phyloP scores from a whole-genome alignment of 2,797 vertebrate species.

The Hozukius guyotensis region DNA sequence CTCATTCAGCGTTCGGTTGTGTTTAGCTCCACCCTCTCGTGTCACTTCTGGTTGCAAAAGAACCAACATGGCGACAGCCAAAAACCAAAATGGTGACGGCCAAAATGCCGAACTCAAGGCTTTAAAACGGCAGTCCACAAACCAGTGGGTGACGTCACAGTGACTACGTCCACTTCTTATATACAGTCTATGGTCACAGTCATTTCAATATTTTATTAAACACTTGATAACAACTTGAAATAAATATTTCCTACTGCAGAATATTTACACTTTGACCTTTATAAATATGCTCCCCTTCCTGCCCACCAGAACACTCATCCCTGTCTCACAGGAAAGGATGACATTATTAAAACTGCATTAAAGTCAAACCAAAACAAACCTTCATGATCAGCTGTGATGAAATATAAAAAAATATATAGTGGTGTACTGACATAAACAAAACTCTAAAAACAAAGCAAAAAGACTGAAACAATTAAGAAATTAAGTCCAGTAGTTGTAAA shows the following conservation, averaged over 20 bases:
- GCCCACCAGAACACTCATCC: background rate
- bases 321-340: background rate
- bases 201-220: background rate
- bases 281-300: background rate
- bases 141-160: no score
- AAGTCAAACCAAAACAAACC: conserved; percentile 6
- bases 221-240: background rate
- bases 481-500: background rate
- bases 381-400: background rate
- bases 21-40: no score
- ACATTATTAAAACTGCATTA: conserved; percentile 7
- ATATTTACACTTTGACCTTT: conserved; percentile 15
- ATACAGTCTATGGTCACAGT: no score
- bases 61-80: no score
- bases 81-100: no score
- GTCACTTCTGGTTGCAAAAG: no score
- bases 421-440: background rate
- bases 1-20: no score
- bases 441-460: background rate
- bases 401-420: background rate
- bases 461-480: background rate
- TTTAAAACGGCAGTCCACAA: no score
- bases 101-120: no score
- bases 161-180: no score
- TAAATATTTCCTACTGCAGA: background rate